Evolutionary conservation across 2,888 invertebrate species (phyloP).

Genomic region (Chloroclysta siterata): DNA sequence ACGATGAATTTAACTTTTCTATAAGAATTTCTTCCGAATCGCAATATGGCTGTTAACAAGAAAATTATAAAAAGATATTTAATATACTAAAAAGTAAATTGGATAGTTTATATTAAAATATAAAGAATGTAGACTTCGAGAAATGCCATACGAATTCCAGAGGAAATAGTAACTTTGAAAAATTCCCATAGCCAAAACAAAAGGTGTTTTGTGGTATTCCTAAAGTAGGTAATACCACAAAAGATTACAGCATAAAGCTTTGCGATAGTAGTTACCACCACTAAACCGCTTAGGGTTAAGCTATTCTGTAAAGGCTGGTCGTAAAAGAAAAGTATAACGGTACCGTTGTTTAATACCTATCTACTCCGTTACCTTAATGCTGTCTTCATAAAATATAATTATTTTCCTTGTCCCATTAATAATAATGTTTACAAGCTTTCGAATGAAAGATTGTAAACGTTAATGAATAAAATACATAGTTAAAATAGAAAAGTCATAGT

Average conservation of each 20-base stretch:
- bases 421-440: neutral
- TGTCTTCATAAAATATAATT: neutral
- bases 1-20: too few species aligned
- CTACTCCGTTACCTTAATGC: neutral
- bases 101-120: too few species aligned
- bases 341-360: constrained; percentile 1
- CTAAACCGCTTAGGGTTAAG: constrained; percentile 13
- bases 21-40: too few species aligned
- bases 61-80: too few species aligned
- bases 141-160: too few species aligned
- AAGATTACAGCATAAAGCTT: constrained; percentile 1
- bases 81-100: too few species aligned
- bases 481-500: too few species aligned
- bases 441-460: too few species aligned
- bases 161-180: neutral
- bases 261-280: constrained; percentile 6
- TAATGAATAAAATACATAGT: too few species aligned
- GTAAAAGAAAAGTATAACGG: constrained; percentile 19
- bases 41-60: too few species aligned
- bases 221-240: neutral
- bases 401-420: neutral
- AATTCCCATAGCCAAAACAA: neutral
- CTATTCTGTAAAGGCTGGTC: constrained; percentile 3
- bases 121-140: too few species aligned
- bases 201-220: neutral